These are phyloP conservation scores for Papilio helenus DNA, from an alignment of 1,140 invertebrate genomes.

Conservation along the genomic window DNA sequence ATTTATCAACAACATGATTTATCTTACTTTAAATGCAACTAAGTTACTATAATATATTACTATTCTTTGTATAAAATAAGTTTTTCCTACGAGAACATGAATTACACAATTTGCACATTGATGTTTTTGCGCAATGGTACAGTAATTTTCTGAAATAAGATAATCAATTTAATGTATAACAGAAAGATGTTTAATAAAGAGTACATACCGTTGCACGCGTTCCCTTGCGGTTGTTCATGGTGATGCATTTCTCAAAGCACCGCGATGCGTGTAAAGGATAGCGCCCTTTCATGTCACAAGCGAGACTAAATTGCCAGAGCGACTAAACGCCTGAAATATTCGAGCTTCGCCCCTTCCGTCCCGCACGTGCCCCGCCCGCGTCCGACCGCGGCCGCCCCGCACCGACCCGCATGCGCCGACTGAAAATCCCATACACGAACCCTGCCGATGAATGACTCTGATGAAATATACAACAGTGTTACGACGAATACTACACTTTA, in stretches of 20 bases:
- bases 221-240: conserved; percentile 79
- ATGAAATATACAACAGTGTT: conserved; percentile 43
- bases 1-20: too few species aligned
- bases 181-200: background rate
- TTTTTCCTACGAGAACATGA: background rate
- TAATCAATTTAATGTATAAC: background rate
- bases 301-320: conserved; percentile 73
- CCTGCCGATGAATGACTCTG: conserved; percentile 61
- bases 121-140: background rate
- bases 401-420: conserved; percentile 65
- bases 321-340: conserved; percentile 71
- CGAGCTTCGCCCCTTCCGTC: conserved; percentile 58
- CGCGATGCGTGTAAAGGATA: conserved; percentile 78
- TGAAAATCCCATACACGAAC: conserved; percentile 52
- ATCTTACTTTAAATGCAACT: too few species aligned
- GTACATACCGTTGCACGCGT: conserved; percentile 79
- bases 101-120: background rate
- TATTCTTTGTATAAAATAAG: background rate
- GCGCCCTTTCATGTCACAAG: conserved; percentile 82
- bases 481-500: conserved; percentile 22
- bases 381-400: conserved; percentile 44
- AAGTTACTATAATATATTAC: background rate
- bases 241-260: conserved; percentile 83
- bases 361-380: conserved; percentile 44
- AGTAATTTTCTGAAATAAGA: background rate